Base-by-base conservation (phyloP, 2,888 invertebrate genomes). In the Eueremaeus valkanovi region DNA sequence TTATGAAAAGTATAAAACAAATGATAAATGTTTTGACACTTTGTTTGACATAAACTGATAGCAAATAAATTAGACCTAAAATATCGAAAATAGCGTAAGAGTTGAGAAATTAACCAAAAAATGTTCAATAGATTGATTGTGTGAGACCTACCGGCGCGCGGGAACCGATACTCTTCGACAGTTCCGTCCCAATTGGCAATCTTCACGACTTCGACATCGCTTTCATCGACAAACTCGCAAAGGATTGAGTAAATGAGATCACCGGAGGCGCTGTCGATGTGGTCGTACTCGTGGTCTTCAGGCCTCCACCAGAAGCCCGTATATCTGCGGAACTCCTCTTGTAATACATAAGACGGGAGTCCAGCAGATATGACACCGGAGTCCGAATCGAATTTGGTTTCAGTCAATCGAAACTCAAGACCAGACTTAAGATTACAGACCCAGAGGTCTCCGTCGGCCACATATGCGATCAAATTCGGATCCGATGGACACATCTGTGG, bases 221-320 rank as follows among this genome's bases (percentile, higher is more conserved):
- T 81, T 80, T 88, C 87, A 80, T 88, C 87, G 2, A 87, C 86
- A 79, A 86, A 86, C 81, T 88, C 88, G 79, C 85, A 87, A 58
- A 88, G 80, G 45, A 88, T 84, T 73, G 83, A 81, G 80, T 83
- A 84, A 29, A 18, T 36, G 11, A 42, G 36, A 33, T 75, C 36
- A 11, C 45, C 51, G n/a, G n/a, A n/a, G 27, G 45, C 27, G 29
- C 74, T 76, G 31, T 36, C 73, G 24, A 73, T 55, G 36, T 73
- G 31, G 42, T 66, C 58, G 42, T 42, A 51, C n/a, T 63, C 55
- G 49, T 49, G 27, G 42, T n/a, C n/a, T n/a, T 73, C 51, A 0
- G 95, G 93, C 81, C 95, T 93, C 98, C 99, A 99, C 98, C 98
- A 99, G 84, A 93, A 96, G 0, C 97, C 98, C 76, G 92, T 93